Base-by-base conservation (phyloP, 2,797 vertebrate genomes). In the Melanotaenia trifasciata region DNA sequence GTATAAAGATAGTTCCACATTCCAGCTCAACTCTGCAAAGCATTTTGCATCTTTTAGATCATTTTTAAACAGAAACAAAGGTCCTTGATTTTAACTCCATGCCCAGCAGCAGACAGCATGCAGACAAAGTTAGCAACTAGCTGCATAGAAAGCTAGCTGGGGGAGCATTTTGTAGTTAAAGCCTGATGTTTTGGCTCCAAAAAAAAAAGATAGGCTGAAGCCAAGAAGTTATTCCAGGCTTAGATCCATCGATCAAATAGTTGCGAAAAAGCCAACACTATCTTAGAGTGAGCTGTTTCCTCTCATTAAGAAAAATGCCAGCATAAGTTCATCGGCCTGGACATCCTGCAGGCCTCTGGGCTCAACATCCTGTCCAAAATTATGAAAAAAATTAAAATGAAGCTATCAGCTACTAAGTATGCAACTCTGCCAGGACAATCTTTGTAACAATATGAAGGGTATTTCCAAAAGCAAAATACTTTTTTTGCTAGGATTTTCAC, bases 391-490 rank as follows among this genome's bases (percentile, higher is more conserved):
- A 56, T 2, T 28, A 61, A 76, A 67, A 70, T 1, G 2, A 5
- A 8, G 3, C 9, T 67, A 59, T 2, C 2, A 57, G 24, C 38
- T 57, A 3, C 32, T 43, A 26, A 9, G 28, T 35, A 3, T 28
- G 0, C 22, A 32, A 0, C 22, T 54, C 38, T 68, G 53, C 33
- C 59, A 40, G 14, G 16, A 78, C 18, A 28, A 28, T 64, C 22
- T 5, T 59, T 30, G 43, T 43, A 69, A 53, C 6, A n/a, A 2
- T 24, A 28, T 47, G 0, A 64, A 24, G 26, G 35, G 73, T 58
- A 66, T 77, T 86, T 84, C 66, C 58, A 59, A 18, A 22, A 57
- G 26, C 8, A 56, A 0, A 26, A 73, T 13, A 13, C 0, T 2
- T 11, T 9, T 40, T 47, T 20, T 7, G 28, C 60, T 32, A 24